Evolutionary conservation across 2,797 vertebrate genomes (phyloP).

Genomic region (Microcaecilia unicolor): DNA sequence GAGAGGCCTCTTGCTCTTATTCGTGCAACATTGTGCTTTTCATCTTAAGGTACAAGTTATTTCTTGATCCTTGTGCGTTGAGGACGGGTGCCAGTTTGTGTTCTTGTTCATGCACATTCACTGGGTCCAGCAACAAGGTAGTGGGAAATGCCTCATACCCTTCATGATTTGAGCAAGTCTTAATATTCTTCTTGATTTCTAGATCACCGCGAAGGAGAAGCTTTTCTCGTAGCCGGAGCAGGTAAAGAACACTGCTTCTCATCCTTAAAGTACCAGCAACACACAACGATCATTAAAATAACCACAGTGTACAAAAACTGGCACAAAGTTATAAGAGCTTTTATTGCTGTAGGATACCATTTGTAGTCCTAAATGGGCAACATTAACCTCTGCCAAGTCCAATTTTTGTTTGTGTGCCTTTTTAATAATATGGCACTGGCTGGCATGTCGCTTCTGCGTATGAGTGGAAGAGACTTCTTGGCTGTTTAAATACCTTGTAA

Average conservation of each 20-base stretch:
- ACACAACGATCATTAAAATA: neutral
- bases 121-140: constrained; percentile 66
- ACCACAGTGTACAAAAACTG: neutral
- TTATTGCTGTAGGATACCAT: too few relatives aligned
- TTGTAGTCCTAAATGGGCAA: too few relatives aligned
- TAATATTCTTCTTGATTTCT: constrained; percentile 58
- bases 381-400: too few relatives aligned
- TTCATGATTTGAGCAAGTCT: too few relatives aligned
- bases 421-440: too few relatives aligned
- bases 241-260: constrained; percentile 64
- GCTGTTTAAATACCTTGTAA: too few relatives aligned
- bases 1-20: constrained; percentile 60
- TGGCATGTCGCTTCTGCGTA: too few relatives aligned
- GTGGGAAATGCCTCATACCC: constrained; percentile 59
- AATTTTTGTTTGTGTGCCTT: too few relatives aligned
- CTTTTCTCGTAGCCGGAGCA: constrained; percentile 89
- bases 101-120: constrained; percentile 64
- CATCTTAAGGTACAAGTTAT: constrained; percentile 59
- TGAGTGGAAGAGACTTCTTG: too few relatives aligned
- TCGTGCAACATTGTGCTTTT: constrained; percentile 58
- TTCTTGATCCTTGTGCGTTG: constrained; percentile 56
- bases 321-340: neutral
- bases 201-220: constrained; percentile 91
- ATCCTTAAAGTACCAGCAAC: too few relatives aligned
- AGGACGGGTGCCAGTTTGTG: constrained; percentile 61